Percentiles rank a stretch among this genome's conserved stretches.
These are phyloP conservation scores for Otolemur garnettii DNA, from an alignment of 2,113 vertebrate genomes.

Conservation along the genomic window DNA sequence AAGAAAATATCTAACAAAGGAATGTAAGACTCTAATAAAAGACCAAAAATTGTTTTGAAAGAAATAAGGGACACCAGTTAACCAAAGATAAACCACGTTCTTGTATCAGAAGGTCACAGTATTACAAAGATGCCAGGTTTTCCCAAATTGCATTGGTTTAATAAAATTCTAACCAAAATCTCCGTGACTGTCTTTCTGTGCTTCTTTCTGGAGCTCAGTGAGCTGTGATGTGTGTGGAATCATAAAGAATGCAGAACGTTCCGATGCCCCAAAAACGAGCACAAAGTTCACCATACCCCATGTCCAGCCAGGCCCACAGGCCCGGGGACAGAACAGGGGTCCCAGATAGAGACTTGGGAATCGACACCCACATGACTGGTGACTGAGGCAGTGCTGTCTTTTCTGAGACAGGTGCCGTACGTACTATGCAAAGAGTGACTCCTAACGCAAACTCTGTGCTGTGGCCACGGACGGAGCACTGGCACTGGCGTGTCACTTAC, in stretches of 20 bases:
- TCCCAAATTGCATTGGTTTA: not conserved
- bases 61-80: not conserved
- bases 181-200: no score
- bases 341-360: not conserved
- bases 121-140: fast-evolving
- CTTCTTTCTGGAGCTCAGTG: not conserved
- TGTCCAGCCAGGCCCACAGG: not conserved
- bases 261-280: no score
- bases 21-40: fast-evolving
- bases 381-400: fast-evolving
- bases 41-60: fast-evolving
- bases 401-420: no score
- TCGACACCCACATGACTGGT: fast-evolving
- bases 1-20: fast-evolving
- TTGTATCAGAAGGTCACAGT: fast-evolving
- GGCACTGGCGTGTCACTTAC: no score
- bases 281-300: no score
- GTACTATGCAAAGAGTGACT: fast-evolving
- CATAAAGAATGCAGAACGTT: no score
- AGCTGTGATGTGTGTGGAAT: fast-evolving
- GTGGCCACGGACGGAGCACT: fast-evolving
- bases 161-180: no score
- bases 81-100: fast-evolving
- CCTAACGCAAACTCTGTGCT: fast-evolving
- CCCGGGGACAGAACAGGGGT: fast-evolving